Conservation (phyloP, 2,888 invertebrate species). For the Xylota sylvarum region DNA sequence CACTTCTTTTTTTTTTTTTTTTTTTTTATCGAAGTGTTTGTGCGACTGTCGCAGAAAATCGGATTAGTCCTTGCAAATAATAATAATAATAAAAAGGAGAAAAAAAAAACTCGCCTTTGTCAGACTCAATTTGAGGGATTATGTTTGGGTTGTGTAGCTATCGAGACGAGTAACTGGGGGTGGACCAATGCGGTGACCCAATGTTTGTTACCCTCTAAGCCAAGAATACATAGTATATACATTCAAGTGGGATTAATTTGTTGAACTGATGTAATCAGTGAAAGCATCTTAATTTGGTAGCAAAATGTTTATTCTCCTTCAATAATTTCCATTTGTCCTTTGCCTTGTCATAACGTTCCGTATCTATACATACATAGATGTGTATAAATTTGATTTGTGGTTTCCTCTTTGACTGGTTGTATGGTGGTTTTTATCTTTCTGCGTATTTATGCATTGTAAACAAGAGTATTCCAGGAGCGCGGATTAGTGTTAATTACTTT, state of each 20-base stretch:
- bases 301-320: conserved; percentile 52
- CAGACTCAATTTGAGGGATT: conserved; percentile 56
- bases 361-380: conserved; percentile 1
- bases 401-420: conserved; percentile 34
- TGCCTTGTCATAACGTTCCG: conserved; percentile 38
- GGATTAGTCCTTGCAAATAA: conserved; percentile 62
- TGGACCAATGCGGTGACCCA: conserved; percentile 34
- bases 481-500: conserved; percentile 42
- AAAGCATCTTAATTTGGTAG: conserved; percentile 64
- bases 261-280: conserved; percentile 61
- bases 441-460: conserved; percentile 37
- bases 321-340: conserved; percentile 58
- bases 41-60: conserved; percentile 51
- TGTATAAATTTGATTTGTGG: conserved; percentile 44
- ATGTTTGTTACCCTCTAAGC: conserved; percentile 47
- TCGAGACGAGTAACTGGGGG: conserved; percentile 16
- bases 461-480: conserved; percentile 30
- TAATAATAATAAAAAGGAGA: conserved; percentile 34
- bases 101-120: conserved; percentile 46
- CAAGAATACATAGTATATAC: conserved; percentile 28
- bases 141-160: conserved; percentile 29
- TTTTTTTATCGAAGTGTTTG: conserved; percentile 17
- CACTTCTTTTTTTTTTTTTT: too few relatives aligned
- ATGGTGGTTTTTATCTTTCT: background rate
- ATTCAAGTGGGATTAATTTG: conserved; percentile 68